Percentiles rank a stretch among this genome's conserved stretches.
These are phyloP conservation scores for Halichoeres trimaculatus DNA, from an alignment of 2,113 vertebrate genomes.

Conservation along the genomic window DNA sequence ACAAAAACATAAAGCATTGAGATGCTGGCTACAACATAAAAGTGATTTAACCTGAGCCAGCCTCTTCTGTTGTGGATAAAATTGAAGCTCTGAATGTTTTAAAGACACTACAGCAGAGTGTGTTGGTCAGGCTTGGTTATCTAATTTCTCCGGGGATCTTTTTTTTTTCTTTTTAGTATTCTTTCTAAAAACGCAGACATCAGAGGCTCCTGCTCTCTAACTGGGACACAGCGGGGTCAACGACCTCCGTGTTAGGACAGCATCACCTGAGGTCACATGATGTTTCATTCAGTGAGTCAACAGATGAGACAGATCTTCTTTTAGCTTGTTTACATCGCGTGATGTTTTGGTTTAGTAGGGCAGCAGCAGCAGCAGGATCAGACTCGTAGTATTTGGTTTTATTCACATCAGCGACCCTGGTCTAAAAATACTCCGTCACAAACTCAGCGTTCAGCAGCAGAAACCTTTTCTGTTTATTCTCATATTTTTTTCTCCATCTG, in stretches of 20 bases:
- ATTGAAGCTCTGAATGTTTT: too few species aligned
- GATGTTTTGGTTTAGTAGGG: constrained; percentile 7
- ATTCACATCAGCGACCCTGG: background rate
- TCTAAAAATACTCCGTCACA: background rate
- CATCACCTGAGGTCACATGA: constrained; percentile 34
- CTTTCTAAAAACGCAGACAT: background rate
- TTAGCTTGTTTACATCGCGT: constrained; percentile 3
- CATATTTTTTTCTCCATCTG: background rate
- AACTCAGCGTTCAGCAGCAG: background rate
- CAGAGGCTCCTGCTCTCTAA: background rate
- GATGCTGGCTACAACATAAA: too few species aligned
- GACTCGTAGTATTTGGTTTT: background rate
- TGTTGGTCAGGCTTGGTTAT: too few species aligned
- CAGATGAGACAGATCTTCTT: background rate
- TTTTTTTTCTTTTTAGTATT: background rate
- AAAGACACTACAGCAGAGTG: too few species aligned
- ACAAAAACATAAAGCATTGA: too few species aligned
- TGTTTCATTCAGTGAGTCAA: constrained; percentile 44
- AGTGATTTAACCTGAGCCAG: too few species aligned
- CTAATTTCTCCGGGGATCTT: too few species aligned
- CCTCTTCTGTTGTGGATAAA: too few species aligned
- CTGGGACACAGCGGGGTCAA: background rate
- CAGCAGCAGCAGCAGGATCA: background rate
- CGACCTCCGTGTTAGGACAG: constrained; percentile 1
- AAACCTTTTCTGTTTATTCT: background rate